Conservation (phyloP, 2,888 invertebrate species). For the Resseliella maxima region DNA sequence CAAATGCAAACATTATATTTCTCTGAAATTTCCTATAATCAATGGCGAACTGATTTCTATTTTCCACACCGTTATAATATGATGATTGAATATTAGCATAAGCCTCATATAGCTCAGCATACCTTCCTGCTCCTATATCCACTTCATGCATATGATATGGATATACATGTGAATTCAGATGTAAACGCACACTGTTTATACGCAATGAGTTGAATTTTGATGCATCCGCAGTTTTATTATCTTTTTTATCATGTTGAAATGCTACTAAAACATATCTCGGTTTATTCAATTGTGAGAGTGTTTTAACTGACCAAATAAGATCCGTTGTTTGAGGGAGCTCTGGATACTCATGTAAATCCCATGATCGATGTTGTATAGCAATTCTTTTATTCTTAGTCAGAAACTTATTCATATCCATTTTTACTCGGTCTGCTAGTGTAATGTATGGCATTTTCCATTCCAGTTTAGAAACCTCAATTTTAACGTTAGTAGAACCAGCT, state of each 20-base stretch:
- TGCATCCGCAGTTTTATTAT: constrained; percentile 60
- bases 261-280: constrained; percentile 64
- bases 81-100: constrained; percentile 61
- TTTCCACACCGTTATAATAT: constrained; percentile 59
- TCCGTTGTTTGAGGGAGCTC: constrained; percentile 60
- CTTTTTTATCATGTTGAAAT: constrained; percentile 64
- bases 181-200: constrained; percentile 63
- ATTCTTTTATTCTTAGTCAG: constrained; percentile 57
- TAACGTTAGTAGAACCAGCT: constrained; percentile 54
- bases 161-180: constrained; percentile 63
- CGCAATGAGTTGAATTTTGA: constrained; percentile 60
- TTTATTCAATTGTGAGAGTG: constrained; percentile 63
- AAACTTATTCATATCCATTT: constrained; percentile 57
- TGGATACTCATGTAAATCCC: constrained; percentile 59
- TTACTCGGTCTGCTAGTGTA: constrained; percentile 56
- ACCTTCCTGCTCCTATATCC: constrained; percentile 61
- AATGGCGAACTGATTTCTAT: background rate
- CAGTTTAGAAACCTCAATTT: constrained; percentile 59
- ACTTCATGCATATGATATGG: constrained; percentile 64
- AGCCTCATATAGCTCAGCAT: constrained; percentile 61
- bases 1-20: constrained; percentile 60
- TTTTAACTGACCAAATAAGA: constrained; percentile 63
- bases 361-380: constrained; percentile 57
- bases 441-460: constrained; percentile 60
- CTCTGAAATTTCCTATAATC: background rate